Evolutionary conservation across 2,113 vertebrate genomes (phyloP).

Genomic region (Paracanthobrama guichenoti): DNA sequence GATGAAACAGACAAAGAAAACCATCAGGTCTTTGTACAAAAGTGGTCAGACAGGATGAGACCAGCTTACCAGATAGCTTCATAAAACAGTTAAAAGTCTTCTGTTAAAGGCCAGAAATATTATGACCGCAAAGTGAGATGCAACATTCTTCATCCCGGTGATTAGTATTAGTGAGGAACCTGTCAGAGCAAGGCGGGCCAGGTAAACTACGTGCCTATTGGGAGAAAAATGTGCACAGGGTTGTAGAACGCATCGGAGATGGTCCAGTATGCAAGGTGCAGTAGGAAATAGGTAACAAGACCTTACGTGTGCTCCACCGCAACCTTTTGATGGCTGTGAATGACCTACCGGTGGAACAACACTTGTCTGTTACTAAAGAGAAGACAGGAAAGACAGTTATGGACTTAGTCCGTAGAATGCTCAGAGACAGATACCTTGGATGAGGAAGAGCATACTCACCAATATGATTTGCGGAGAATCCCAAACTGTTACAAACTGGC

Average conservation of each 20-base stretch:
- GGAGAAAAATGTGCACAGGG: neutral
- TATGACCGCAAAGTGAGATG: too few species aligned
- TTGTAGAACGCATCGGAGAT: neutral
- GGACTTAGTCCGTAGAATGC: too few species aligned
- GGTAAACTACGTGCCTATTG: constrained; percentile 5
- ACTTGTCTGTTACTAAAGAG: neutral
- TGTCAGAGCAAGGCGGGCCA: neutral
- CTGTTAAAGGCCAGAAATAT: too few species aligned
- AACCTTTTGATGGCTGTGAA: neutral
- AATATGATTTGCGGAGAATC: too few species aligned
- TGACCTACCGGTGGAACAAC: neutral
- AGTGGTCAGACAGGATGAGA: too few species aligned
- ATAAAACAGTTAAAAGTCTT: too few species aligned
- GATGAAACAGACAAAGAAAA: neutral
- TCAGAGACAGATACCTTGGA: too few species aligned
- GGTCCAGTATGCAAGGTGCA: too few species aligned
- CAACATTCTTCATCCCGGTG: neutral
- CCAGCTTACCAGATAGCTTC: neutral
- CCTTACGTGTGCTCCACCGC: neutral
- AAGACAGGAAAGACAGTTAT: neutral
- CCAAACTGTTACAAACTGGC: too few species aligned
- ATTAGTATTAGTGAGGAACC: neutral
- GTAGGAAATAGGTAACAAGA: neutral
- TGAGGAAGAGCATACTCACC: too few species aligned
- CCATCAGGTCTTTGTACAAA: neutral